These are phyloP conservation scores for Zeugodacus cucurbitae DNA, from an alignment of 1,140 invertebrate genomes.

Conservation along the genomic window DNA sequence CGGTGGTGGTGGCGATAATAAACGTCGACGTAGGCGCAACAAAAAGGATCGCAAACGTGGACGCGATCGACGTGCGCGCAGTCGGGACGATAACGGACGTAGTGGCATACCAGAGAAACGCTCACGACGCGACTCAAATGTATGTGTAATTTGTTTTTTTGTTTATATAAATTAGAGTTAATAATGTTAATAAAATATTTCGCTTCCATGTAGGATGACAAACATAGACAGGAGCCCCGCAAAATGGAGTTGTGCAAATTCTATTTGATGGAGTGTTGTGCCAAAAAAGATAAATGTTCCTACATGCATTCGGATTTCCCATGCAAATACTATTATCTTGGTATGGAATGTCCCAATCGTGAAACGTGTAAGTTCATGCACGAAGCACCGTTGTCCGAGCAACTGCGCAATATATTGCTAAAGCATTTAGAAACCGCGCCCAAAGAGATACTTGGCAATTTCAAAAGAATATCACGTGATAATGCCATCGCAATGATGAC, in stretches of 20 bases:
- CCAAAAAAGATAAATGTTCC: slow-evolving; percentile 93
- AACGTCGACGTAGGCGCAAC: slow-evolving; percentile 49
- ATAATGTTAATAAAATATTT: no score
- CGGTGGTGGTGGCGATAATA: slow-evolving; percentile 51
- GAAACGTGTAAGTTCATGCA: slow-evolving; percentile 94
- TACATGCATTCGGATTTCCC: slow-evolving; percentile 98
- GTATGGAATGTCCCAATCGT: slow-evolving; percentile 84
- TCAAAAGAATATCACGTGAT: slow-evolving; percentile 82
- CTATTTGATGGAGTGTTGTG: slow-evolving; percentile 95
- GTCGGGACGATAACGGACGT: not conserved
- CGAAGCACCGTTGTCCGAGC: slow-evolving; percentile 81
- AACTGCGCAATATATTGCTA: slow-evolving; percentile 74
- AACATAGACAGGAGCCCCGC: slow-evolving; percentile 83
- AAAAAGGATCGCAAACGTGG: slow-evolving; percentile 41
- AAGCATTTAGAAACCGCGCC: slow-evolving; percentile 91
- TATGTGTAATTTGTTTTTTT: slow-evolving; percentile 27
- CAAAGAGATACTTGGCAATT: slow-evolving; percentile 89
- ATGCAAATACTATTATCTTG: slow-evolving; percentile 96
- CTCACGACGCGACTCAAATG: slow-evolving; percentile 40
- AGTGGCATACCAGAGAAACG: slow-evolving; percentile 41
- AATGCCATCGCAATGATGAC: slow-evolving; percentile 78
- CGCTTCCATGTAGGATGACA: slow-evolving; percentile 75
- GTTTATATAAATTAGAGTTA: no score
- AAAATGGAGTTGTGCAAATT: slow-evolving; percentile 98
- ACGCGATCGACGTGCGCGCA: slow-evolving; percentile 44